phyloP scores from a whole-genome alignment of 1,140 invertebrate genomes.

The Lucilia cuprina region DNA sequence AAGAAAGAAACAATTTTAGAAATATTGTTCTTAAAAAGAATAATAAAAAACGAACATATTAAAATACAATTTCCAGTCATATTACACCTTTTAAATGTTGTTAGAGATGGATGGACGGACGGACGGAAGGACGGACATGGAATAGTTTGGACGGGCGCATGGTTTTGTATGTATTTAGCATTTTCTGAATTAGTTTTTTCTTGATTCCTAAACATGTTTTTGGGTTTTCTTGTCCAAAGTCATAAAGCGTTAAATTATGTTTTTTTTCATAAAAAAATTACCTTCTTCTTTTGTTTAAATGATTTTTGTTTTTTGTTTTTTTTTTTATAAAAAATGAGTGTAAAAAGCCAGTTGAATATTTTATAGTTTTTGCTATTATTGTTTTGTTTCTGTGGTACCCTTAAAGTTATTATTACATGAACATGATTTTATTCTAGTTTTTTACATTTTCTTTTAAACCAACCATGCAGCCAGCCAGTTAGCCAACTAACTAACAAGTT shows the following conservation, averaged over 20 bases:
- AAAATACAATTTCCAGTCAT: background rate
- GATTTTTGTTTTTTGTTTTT: background rate
- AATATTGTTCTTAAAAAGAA: background rate
- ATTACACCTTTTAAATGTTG: background rate
- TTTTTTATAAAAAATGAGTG: background rate
- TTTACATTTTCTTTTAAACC: background rate
- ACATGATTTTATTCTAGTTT: slow-evolving; percentile 15
- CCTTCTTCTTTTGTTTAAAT: background rate
- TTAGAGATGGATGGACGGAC: no score
- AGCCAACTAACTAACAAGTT: background rate
- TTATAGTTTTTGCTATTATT: background rate
- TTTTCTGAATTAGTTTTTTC: background rate
- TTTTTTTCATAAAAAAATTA: background rate
- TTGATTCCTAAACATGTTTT: background rate
- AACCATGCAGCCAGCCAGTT: background rate
- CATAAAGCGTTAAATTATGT: slow-evolving; percentile 30
- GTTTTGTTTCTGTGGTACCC: background rate
- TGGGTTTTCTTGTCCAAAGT: background rate
- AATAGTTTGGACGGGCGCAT: no score
- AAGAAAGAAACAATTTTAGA: background rate
- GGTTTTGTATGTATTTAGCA: no score
- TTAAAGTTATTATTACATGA: slow-evolving; percentile 8
- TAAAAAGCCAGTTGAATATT: background rate
- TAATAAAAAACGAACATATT: background rate
- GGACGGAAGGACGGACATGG: no score